Conservation (phyloP, 2,888 invertebrate genomes). For the Perdita meconis region DNA sequence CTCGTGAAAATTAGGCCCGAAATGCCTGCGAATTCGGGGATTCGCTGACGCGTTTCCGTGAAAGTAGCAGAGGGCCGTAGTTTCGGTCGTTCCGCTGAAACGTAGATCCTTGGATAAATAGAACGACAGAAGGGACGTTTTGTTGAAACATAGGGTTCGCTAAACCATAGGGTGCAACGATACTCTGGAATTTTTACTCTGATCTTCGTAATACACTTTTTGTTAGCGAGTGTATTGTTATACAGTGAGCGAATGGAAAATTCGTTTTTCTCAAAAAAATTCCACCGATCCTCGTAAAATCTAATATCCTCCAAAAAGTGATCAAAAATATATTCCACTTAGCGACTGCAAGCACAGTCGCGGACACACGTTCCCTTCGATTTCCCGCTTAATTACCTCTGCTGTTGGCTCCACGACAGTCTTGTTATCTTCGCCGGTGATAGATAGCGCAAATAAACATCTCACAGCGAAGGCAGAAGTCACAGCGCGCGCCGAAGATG, state of each 20-base stretch:
- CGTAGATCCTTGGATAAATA: slow-evolving; percentile 54
- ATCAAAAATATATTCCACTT: too few species aligned
- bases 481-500: slow-evolving; percentile 56
- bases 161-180: neutral
- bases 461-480: slow-evolving; percentile 65
- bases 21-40: slow-evolving; percentile 59
- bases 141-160: slow-evolving; percentile 25
- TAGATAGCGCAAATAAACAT: slow-evolving; percentile 73
- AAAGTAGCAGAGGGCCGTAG: slow-evolving; percentile 32
- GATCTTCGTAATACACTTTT: too few species aligned
- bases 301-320: neutral
- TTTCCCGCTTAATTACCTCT: slow-evolving; percentile 64
- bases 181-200: slow-evolving; percentile 3
- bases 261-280: neutral
- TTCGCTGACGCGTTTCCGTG: slow-evolving; percentile 36
- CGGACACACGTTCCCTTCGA: slow-evolving; percentile 65
- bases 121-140: slow-evolving; percentile 38
- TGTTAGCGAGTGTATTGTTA: too few species aligned
- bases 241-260: neutral
- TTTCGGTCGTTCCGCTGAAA: neutral
- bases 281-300: slow-evolving; percentile 7
- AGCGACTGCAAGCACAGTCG: neutral
- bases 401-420: slow-evolving; percentile 66
- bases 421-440: slow-evolving; percentile 69
- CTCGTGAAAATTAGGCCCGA: slow-evolving; percentile 68